Percentiles rank a stretch among this genome's conserved stretches.
Evolutionary conservation across 1,140 invertebrate species (phyloP).

Genomic region (Danaus melanippus): DNA sequence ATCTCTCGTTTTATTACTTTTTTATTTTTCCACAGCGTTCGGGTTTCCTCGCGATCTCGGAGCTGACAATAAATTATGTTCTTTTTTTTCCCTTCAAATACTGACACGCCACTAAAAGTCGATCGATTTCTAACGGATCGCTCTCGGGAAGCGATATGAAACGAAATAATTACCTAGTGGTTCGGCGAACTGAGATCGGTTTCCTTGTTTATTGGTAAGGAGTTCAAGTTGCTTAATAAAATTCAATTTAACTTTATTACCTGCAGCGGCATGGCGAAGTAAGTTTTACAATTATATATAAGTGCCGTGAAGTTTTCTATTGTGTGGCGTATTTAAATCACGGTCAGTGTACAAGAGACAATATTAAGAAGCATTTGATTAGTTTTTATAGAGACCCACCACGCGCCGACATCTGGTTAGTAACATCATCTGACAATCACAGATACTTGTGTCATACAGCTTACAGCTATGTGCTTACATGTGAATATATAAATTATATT

Average conservation of each 20-base stretch:
- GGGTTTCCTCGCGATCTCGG: slow-evolving; percentile 65
- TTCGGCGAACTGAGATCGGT: slow-evolving; percentile 58
- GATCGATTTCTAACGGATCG: slow-evolving; percentile 71
- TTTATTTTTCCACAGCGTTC: slow-evolving; percentile 66
- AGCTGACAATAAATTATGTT: slow-evolving; percentile 69
- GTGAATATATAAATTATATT: too few species aligned
- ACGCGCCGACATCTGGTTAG: slow-evolving; percentile 62
- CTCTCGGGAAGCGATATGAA: slow-evolving; percentile 59
- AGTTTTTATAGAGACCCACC: slow-evolving; percentile 56
- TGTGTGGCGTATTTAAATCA: slow-evolving; percentile 2
- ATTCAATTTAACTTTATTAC: slow-evolving; percentile 23
- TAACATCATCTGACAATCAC: slow-evolving; percentile 47
- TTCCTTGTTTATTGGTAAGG: slow-evolving; percentile 66
- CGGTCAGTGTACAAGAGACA: slow-evolving; percentile 8
- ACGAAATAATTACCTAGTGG: slow-evolving; percentile 51
- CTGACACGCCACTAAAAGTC: slow-evolving; percentile 69
- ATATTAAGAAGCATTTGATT: slow-evolving; percentile 15
- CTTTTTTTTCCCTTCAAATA: slow-evolving; percentile 45
- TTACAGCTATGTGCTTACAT: slow-evolving; percentile 1
- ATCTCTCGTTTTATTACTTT: slow-evolving; percentile 67
- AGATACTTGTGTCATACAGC: slow-evolving; percentile 24
- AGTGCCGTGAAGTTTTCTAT: slow-evolving; percentile 18
- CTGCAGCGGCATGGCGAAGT: slow-evolving; percentile 13
- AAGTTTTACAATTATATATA: slow-evolving; percentile 12
- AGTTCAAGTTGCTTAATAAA: slow-evolving; percentile 46